phyloP scores from a whole-genome alignment of 2,113 vertebrate species.

The Aphyosemion australe region DNA sequence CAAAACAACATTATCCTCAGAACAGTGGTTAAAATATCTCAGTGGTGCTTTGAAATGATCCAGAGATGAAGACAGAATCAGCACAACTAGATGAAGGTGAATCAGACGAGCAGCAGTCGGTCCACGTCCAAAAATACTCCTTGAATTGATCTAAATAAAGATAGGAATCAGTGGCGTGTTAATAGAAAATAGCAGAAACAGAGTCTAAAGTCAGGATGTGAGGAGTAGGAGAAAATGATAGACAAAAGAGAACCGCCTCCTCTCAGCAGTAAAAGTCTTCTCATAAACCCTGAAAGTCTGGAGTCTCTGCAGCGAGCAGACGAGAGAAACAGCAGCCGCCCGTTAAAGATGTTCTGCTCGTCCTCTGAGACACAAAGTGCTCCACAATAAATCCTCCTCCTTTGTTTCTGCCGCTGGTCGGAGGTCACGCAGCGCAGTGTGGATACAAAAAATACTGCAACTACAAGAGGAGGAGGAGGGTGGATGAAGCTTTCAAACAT shows the following conservation, averaged over 20 bases:
- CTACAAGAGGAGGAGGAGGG: neutral
- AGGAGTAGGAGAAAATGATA: too few relatives aligned
- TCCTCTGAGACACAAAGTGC: constrained; percentile 13
- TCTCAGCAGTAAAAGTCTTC: too few relatives aligned
- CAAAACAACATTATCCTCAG: neutral
- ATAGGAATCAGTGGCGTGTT: too few relatives aligned
- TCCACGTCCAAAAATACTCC: too few relatives aligned
- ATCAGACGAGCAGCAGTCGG: too few relatives aligned
- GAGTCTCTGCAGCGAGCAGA: neutral
- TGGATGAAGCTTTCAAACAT: too few relatives aligned
- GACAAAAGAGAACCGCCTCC: too few relatives aligned
- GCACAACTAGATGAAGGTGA: neutral
- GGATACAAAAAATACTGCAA: too few relatives aligned
- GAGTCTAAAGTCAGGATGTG: too few relatives aligned
- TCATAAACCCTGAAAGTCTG: neutral
- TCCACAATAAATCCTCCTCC: neutral
- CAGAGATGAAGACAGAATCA: neutral
- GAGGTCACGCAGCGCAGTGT: neutral
- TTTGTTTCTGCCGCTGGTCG: neutral
- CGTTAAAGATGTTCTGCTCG: neutral
- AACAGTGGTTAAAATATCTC: neutral
- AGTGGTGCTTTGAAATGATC: neutral
- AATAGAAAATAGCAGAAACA: too few relatives aligned
- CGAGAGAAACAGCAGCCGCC: neutral
- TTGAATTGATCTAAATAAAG: too few relatives aligned